Evolutionary conservation across 2,888 invertebrate genomes (phyloP).

Genomic region (Allygus modestus): DNA sequence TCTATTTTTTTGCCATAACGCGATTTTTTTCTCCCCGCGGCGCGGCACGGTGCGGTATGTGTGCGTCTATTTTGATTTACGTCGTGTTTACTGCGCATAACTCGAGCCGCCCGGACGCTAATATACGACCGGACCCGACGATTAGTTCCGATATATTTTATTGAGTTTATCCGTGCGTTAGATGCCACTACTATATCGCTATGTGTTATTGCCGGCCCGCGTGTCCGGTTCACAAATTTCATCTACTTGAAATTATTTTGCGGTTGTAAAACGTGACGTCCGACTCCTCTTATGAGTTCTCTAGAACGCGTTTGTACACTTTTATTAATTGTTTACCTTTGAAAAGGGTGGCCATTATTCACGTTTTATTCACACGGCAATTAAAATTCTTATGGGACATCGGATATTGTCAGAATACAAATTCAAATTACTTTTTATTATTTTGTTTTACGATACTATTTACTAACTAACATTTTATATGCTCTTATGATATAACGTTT

Average conservation of each 20-base stretch:
- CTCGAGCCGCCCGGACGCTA: neutral
- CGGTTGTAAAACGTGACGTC: neutral
- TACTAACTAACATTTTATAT: too few species aligned
- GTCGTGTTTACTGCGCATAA: slow-evolving; percentile 41
- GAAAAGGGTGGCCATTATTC: too few species aligned
- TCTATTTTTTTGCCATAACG: slow-evolving; percentile 54
- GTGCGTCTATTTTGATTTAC: slow-evolving; percentile 44
- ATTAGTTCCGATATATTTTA: slow-evolving; percentile 24
- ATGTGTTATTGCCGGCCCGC: neutral
- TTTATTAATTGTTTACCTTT: too few species aligned
- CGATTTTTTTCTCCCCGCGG: slow-evolving; percentile 10
- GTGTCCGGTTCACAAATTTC: neutral
- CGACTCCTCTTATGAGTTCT: neutral
- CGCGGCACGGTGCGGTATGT: slow-evolving; percentile 6
- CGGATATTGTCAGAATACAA: too few species aligned
- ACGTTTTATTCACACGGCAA: too few species aligned
- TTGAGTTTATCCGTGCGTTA: slow-evolving; percentile 18
- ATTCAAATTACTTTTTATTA: too few species aligned
- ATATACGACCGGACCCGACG: slow-evolving; percentile 7
- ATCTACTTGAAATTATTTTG: neutral
- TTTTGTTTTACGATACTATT: too few species aligned
- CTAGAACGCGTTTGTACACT: too few species aligned
- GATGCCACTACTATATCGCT: neutral
- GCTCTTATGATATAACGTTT: too few species aligned
- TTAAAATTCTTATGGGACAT: too few species aligned